phyloP scores from a whole-genome alignment of 2,888 invertebrate genomes.

The Mechanitis mazaeus region DNA sequence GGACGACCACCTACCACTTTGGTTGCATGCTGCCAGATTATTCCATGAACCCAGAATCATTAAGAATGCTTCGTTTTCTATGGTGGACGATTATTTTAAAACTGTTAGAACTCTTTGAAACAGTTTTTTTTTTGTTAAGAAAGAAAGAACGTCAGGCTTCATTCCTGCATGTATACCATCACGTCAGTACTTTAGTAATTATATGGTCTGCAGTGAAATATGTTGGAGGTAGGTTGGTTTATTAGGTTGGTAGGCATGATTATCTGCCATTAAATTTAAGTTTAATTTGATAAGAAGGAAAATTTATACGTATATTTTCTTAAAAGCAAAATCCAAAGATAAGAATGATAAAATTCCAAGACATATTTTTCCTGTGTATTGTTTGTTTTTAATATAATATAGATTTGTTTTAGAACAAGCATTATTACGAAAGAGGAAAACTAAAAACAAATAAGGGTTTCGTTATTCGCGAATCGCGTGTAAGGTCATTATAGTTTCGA shows the following conservation, averaged over 20 bases:
- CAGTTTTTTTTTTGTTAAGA: slow-evolving; percentile 82
- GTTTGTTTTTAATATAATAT: not conserved
- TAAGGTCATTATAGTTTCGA: slow-evolving; percentile 13
- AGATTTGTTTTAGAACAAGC: not conserved
- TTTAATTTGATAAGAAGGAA: no score
- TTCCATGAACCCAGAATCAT: slow-evolving; percentile 78
- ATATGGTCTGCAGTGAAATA: slow-evolving; percentile 79
- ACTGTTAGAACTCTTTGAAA: slow-evolving; percentile 81
- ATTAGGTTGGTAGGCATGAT: not conserved
- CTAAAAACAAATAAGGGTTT: slow-evolving; percentile 3
- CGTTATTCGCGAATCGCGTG: slow-evolving; percentile 19
- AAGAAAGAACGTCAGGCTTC: slow-evolving; percentile 84
- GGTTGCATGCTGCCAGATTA: slow-evolving; percentile 85
- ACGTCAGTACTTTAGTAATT: slow-evolving; percentile 77
- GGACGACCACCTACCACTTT: slow-evolving; percentile 77
- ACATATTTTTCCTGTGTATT: no score
- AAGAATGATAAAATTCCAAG: no score
- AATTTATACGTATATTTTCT: not conserved
- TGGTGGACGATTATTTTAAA: slow-evolving; percentile 82
- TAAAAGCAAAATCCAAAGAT: no score
- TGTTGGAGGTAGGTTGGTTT: slow-evolving; percentile 76
- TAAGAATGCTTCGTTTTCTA: slow-evolving; percentile 74
- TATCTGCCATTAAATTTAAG: no score
- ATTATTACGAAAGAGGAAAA: not conserved
- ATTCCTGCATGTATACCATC: slow-evolving; percentile 85